Conservation (phyloP, 2,113 vertebrate genomes). For the Zosterops hypoxanthus region DNA sequence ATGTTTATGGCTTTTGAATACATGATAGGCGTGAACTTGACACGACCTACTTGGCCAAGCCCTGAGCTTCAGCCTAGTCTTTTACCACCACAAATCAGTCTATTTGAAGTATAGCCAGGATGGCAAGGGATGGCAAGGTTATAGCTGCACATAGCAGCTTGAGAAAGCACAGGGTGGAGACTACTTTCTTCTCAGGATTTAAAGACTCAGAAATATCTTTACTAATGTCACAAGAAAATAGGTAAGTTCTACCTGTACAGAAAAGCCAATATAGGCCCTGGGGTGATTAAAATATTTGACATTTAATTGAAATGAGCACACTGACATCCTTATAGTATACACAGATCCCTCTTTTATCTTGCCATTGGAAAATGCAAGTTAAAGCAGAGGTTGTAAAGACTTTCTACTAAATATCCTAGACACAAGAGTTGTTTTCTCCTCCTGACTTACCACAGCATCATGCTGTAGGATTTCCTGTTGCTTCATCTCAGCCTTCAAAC, state of each 20-base stretch:
- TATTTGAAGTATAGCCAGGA: not conserved
- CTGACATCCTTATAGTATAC: not conserved
- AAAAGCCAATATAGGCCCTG: not conserved
- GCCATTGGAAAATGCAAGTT: not conserved
- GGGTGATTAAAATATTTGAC: not conserved
- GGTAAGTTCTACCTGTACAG: not conserved
- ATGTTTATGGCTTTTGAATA: conserved; percentile 28
- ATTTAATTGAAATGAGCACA: not conserved
- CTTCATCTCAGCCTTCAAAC: not conserved
- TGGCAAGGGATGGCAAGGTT: not conserved
- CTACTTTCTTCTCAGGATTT: not conserved
- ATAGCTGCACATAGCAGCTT: not conserved
- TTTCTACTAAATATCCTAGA: not conserved
- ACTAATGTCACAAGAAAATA: not conserved
- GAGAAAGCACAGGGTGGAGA: not conserved
- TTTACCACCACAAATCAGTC: conserved; percentile 13
- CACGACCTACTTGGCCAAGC: not conserved
- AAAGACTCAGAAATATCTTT: not conserved
- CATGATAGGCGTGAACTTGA: conserved; percentile 25
- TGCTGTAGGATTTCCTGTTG: not conserved
- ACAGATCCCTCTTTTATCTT: not conserved
- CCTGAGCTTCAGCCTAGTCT: conserved; percentile 1
- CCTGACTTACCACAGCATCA: not conserved
- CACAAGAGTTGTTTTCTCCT: not conserved
- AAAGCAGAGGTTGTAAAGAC: not conserved